Percentiles rank a stretch among this genome's conserved stretches.
Evolutionary conservation across 1,140 invertebrate species (phyloP).

Genomic region (Phenacoccus solenopsis): DNA sequence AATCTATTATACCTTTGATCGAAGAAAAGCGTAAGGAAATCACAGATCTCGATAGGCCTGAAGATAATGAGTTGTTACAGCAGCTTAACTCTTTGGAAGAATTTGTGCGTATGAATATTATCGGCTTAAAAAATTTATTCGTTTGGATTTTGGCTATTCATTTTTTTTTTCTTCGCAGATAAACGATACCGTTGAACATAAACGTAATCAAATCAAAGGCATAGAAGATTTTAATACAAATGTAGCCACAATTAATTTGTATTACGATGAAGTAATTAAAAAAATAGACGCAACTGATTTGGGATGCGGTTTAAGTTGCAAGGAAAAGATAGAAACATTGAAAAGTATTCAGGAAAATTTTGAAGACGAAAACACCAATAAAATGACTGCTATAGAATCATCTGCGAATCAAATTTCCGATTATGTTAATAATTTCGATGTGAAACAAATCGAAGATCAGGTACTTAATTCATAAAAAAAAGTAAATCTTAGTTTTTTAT

Average conservation of each 20-base stretch:
- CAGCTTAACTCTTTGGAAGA: conserved; percentile 47
- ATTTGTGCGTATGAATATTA: conserved; percentile 29
- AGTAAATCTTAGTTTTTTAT: neutral
- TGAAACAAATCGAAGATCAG: conserved; percentile 81
- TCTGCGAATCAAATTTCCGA: conserved; percentile 57
- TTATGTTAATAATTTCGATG: conserved; percentile 71
- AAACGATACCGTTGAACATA: neutral
- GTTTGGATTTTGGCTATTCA: conserved; percentile 5
- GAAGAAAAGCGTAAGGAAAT: conserved; percentile 51
- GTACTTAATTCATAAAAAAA: conserved; percentile 29
- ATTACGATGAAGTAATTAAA: conserved; percentile 65
- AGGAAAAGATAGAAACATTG: conserved; percentile 59
- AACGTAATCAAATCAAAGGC: neutral
- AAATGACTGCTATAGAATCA: conserved; percentile 50
- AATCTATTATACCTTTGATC: conserved; percentile 58
- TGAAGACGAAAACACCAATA: conserved; percentile 32
- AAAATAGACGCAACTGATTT: conserved; percentile 68
- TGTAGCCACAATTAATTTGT: conserved; percentile 58
- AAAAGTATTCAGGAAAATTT: conserved; percentile 35
- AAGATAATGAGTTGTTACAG: conserved; percentile 47
- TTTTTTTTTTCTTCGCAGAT: neutral
- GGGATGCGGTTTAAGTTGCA: conserved; percentile 64
- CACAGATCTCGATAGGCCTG: conserved; percentile 40
- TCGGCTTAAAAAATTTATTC: neutral
- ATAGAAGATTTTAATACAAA: neutral